These are phyloP conservation scores for Aphidoletes aphidimyza DNA, from an alignment of 2,888 invertebrate genomes.

Conservation along the genomic window DNA sequence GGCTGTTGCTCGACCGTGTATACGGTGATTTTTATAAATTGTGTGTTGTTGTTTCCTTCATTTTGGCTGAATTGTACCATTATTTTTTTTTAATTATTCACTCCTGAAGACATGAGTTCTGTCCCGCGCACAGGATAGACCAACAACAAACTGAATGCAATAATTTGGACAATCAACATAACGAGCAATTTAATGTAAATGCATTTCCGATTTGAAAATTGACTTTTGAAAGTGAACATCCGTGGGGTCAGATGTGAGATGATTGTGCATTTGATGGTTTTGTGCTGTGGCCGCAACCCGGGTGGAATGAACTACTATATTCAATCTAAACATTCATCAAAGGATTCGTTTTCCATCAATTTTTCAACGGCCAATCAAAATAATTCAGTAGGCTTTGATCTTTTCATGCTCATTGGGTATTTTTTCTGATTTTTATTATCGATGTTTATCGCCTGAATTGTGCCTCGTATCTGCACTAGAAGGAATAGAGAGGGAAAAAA, in stretches of 20 bases:
- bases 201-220: slow-evolving; percentile 15
- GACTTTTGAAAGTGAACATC: background rate
- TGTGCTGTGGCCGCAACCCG: background rate
- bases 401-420: too few relatives aligned
- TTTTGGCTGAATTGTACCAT: background rate
- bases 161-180: background rate
- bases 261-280: background rate
- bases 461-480: background rate
- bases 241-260: background rate
- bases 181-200: slow-evolving; percentile 15
- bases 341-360: background rate
- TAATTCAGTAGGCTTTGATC: too few relatives aligned
- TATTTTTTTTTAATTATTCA: background rate
- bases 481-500: background rate
- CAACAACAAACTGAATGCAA: background rate
- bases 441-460: background rate
- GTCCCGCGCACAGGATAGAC: background rate
- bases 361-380: too few relatives aligned
- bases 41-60: background rate
- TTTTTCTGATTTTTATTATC: background rate
- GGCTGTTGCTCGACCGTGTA: background rate
- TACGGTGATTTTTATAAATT: background rate
- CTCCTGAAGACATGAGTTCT: slow-evolving; percentile 19
- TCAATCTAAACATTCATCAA: too few relatives aligned
- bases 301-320: too few relatives aligned